Percentiles rank a stretch among this genome's conserved stretches.
Conservation (phyloP, 2,888 invertebrate genomes). For the Lumbricus terrestris region DNA sequence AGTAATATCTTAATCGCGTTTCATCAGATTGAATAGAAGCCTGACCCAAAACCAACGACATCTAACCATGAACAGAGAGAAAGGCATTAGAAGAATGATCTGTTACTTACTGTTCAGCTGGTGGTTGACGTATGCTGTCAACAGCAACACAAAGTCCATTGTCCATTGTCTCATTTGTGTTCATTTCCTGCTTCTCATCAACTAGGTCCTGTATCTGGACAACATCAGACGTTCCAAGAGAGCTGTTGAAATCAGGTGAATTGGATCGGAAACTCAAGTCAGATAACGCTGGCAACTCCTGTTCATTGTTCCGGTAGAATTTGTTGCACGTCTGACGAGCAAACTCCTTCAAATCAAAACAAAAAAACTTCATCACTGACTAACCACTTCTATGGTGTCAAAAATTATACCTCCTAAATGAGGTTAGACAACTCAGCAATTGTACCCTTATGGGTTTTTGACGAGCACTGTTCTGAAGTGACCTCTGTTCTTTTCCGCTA, state of each 20-base stretch:
- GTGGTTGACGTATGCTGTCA: background rate
- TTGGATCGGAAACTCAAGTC: background rate
- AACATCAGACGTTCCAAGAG: background rate
- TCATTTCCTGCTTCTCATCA: background rate
- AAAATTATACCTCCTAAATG: background rate
- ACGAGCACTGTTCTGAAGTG: too few species aligned
- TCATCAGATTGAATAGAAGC: too few species aligned
- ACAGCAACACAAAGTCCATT: conserved; percentile 43
- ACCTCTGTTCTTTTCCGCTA: too few species aligned
- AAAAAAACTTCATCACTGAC: background rate
- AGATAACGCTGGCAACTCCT: background rate
- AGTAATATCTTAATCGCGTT: too few species aligned
- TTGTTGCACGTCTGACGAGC: background rate
- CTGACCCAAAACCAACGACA: too few species aligned
- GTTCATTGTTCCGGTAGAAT: background rate
- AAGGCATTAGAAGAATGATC: background rate
- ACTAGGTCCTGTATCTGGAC: background rate
- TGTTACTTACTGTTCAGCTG: background rate
- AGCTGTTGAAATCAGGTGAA: background rate
- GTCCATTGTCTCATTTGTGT: background rate
- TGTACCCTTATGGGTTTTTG: background rate
- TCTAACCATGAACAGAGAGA: too few species aligned
- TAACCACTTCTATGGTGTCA: background rate
- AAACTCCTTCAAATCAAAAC: background rate
- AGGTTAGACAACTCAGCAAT: background rate